Percentiles rank a stretch among this genome's conserved stretches.
Conservation (phyloP, 2,888 invertebrate species). For the Ophraella communa region DNA sequence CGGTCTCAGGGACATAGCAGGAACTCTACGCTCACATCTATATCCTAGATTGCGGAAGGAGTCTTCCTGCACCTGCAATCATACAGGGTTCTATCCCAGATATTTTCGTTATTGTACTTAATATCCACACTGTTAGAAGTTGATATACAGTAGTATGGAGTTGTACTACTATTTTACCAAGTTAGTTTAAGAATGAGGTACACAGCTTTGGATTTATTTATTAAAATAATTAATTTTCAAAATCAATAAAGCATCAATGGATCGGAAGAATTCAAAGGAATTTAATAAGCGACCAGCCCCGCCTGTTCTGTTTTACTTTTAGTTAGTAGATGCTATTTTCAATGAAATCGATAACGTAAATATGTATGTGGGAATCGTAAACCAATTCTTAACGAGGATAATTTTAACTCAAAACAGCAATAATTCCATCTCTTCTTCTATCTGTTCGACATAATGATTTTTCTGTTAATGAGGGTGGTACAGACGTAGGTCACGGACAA, state of each 20-base stretch:
- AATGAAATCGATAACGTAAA: constrained; percentile 29
- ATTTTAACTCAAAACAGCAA: constrained; percentile 30
- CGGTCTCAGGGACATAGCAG: too few species aligned
- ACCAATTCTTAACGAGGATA: constrained; percentile 36
- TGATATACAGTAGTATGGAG: too few species aligned
- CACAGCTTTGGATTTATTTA: too few species aligned
- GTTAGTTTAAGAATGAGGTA: too few species aligned
- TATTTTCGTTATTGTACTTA: too few species aligned
- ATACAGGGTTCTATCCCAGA: too few species aligned
- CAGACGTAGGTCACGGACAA: constrained; percentile 53
- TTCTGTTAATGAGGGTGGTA: constrained; percentile 59
- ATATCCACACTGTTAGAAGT: too few species aligned
- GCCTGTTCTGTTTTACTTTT: constrained; percentile 9
- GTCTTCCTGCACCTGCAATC: too few species aligned
- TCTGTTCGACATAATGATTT: constrained; percentile 44
- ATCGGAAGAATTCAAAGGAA: neutral
- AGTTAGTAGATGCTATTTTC: constrained; percentile 19
- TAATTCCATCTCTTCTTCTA: constrained; percentile 38
- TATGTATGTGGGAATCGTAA: constrained; percentile 34
- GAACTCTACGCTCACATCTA: too few species aligned
- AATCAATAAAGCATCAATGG: neutral
- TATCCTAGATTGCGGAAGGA: too few species aligned
- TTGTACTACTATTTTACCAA: too few species aligned
- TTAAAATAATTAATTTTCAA: too few species aligned
- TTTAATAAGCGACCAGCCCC: constrained; percentile 15